Evolutionary conservation across 2,113 vertebrate genomes (phyloP).

Genomic region (Lepus timidus): DNA sequence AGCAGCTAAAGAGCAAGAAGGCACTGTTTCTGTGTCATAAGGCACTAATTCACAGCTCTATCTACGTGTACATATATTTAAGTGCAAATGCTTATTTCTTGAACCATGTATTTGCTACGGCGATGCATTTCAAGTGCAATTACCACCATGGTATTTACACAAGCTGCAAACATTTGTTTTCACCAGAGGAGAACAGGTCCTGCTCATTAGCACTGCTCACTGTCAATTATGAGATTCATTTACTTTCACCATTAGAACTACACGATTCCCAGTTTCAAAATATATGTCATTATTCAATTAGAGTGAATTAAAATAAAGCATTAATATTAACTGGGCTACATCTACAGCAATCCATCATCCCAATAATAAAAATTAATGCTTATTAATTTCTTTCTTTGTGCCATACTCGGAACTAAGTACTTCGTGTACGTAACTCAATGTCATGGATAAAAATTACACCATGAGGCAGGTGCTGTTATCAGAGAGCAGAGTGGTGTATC

Average conservation of each 20-base stretch:
- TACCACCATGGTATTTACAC: conserved; percentile 71
- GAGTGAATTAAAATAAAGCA: conserved; percentile 52
- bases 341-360: conserved; percentile 45
- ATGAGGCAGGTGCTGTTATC: neutral
- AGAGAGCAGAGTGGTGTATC: neutral
- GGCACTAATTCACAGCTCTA: neutral
- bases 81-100: conserved; percentile 59
- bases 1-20: conserved; percentile 53
- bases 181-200: conserved; percentile 64
- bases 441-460: neutral
- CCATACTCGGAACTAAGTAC: neutral
- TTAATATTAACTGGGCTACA: conserved; percentile 32
- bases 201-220: conserved; percentile 73
- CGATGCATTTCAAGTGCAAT: conserved; percentile 69
- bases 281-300: conserved; percentile 58
- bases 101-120: conserved; percentile 53
- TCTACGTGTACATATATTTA: conserved; percentile 12
- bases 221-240: conserved; percentile 75
- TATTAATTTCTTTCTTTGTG: neutral
- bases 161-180: conserved; percentile 77
- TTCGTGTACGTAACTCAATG: neutral
- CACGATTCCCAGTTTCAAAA: conserved; percentile 69
- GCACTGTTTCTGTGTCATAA: conserved; percentile 23
- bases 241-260: conserved; percentile 58
- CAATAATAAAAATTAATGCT: conserved; percentile 45